Conservation (phyloP, 2,888 invertebrate genomes). For the Agonopterix alstromeriana region DNA sequence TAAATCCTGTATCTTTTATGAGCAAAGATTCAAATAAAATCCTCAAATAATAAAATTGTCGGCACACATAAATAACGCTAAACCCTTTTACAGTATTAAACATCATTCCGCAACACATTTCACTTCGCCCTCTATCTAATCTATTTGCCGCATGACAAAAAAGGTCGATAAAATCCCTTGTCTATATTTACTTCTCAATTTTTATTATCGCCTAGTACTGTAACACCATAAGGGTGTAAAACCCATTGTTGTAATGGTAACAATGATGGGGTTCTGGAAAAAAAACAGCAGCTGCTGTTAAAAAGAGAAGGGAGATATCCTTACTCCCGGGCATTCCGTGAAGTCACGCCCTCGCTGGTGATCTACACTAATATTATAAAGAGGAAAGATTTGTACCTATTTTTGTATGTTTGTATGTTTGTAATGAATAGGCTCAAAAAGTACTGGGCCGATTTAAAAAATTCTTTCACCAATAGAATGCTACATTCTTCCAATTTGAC, state of each 20-base stretch:
- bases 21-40: no score
- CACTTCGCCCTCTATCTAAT: not conserved
- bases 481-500: no score
- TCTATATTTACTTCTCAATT: constrained; percentile 30
- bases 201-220: constrained; percentile 53
- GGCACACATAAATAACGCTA: no score
- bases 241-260: constrained; percentile 29
- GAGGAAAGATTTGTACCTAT: no score
- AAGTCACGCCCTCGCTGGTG: constrained; percentile 6
- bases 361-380: no score
- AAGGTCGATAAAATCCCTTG: constrained; percentile 15
- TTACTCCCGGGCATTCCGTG: constrained; percentile 7
- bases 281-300: constrained; percentile 5
- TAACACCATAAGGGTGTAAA: constrained; percentile 50
- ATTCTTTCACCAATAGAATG: no score
- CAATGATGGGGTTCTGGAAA: constrained; percentile 9
- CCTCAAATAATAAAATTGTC: no score
- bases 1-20: no score
- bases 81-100: no score
- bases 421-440: no score
- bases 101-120: not conserved
- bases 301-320: constrained; percentile 12
- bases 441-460: no score
- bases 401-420: no score
- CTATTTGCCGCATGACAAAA: not conserved